Evolutionary conservation across 2,113 vertebrate species (phyloP).

Genomic region (Chinchilla lanigera): DNA sequence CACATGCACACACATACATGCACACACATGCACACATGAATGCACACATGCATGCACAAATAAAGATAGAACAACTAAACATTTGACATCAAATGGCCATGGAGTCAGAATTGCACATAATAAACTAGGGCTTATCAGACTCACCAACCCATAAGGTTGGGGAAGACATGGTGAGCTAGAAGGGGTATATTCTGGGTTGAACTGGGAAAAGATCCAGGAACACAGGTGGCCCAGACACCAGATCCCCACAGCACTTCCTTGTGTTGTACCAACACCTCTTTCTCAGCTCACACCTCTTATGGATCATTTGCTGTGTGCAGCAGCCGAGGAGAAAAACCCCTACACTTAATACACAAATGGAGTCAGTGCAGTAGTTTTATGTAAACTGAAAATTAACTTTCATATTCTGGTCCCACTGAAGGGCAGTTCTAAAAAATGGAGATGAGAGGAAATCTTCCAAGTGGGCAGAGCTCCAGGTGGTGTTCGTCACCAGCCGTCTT

Average conservation of each 20-base stretch:
- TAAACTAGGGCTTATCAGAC: background rate
- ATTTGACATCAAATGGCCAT: background rate
- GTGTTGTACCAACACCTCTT: background rate
- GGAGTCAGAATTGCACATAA: background rate
- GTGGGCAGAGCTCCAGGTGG: background rate
- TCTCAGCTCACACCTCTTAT: background rate
- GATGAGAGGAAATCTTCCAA: background rate
- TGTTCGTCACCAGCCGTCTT: background rate
- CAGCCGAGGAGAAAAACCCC: background rate
- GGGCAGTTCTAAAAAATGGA: background rate
- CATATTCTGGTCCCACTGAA: background rate
- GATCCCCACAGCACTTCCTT: background rate
- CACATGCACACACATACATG: background rate
- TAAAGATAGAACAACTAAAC: background rate
- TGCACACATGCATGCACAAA: background rate
- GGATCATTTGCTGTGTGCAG: background rate
- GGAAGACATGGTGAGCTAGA: background rate
- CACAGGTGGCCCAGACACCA: background rate
- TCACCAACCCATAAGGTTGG: background rate
- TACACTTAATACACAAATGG: background rate
- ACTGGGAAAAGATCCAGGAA: background rate
- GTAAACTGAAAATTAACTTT: background rate
- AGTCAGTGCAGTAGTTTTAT: background rate
- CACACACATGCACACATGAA: background rate
- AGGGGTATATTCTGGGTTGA: background rate